Evolutionary conservation across 2,888 invertebrate genomes (phyloP), one percentile per base, ranked within the genome.

Genomic region (Hartigia nigra): DNA sequence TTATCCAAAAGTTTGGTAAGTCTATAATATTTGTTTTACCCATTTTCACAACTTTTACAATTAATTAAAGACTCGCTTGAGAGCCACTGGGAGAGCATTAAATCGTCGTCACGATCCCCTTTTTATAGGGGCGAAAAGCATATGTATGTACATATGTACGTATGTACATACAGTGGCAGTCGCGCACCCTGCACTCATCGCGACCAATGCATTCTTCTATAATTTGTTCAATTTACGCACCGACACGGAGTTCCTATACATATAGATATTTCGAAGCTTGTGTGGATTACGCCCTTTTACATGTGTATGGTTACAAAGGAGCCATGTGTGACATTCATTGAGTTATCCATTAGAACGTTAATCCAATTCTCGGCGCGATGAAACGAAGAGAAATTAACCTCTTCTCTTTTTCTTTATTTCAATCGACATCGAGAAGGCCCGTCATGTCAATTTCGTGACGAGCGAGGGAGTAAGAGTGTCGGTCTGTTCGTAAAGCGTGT

Each of bases 161-260:
- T 74, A 70, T 79, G 78, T 81, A 81, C 82, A 78, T 81, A 81
- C 82, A 84, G 82, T 84, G 80, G 82, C 82, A 23, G 81, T n/a
- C 80, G 83, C 84, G 85, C 86, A 83, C 84, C 84, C 84, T 86
- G 85, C 85, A 83, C 85, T 84, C 83, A 85, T 85, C 85, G 84
- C 83, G 84, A 83, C 83, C 76, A 81, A 85, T 85, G 87, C 89
- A 90, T 90, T 90, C 89, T 90, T 90, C 88, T 90, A 85, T 90
- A 90, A 90, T 90, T 90, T 90, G 89, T 88, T 89, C 90, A 90
- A 90, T 90, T 90, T 89, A 90, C 89, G 88, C 88, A 88, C 84
- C 84, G 86, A 88, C 89, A 88, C 86, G 87, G 87, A 87, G 84
- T 81, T 77, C 84, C 82, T 84, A 85, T 87, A 9, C 5, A 23